phyloP scores from a whole-genome alignment of 2,113 vertebrate genomes.

The Leucosticte australis region DNA sequence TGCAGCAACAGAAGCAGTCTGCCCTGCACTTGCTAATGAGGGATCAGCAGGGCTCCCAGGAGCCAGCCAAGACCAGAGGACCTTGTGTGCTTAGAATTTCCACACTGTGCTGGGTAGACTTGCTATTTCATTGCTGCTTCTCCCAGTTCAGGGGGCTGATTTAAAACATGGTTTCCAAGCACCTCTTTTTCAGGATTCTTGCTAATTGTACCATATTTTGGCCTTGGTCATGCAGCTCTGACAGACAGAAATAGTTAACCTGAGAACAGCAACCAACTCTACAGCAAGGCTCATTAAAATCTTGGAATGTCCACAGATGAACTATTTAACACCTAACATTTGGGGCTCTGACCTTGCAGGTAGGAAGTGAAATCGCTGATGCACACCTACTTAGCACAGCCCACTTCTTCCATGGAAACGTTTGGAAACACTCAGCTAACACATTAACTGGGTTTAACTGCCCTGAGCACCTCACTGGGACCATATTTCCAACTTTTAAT shows the following conservation, averaged over 20 bases:
- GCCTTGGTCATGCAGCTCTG: neutral
- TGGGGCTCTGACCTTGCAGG: neutral
- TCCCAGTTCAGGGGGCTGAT: neutral
- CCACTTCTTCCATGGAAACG: neutral
- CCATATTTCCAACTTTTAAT: neutral
- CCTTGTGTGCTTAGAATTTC: neutral
- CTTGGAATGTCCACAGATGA: neutral
- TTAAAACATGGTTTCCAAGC: neutral
- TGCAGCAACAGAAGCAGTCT: neutral
- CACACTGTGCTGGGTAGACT: neutral
- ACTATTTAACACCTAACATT: neutral
- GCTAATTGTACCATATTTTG: neutral
- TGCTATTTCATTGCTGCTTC: neutral
- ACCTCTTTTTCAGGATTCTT: neutral
- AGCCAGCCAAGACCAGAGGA: neutral
- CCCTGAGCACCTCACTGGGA: fast-evolving
- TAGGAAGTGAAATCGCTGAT: neutral
- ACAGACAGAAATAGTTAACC: neutral
- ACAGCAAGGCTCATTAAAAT: neutral
- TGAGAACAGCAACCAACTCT: neutral
- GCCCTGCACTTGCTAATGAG: neutral
- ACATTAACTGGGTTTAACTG: neutral
- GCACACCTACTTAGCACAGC: neutral
- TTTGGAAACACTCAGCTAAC: neutral
- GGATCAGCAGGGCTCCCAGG: neutral